phyloP scores from a whole-genome alignment of 2,113 vertebrate species.

The Lepisosteus osseus region DNA sequence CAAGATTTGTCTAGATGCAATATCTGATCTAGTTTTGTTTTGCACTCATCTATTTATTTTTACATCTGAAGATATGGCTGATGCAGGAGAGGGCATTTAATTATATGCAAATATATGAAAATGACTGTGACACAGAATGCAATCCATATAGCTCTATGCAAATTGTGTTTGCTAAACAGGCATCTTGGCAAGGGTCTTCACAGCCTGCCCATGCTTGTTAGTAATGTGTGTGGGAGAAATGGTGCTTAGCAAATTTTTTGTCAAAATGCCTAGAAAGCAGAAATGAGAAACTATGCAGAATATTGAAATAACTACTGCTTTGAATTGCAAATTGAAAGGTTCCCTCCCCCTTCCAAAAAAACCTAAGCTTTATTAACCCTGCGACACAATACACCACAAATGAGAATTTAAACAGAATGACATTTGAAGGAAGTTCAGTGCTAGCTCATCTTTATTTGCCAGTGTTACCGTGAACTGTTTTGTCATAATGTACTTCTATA shows the following conservation, averaged over 20 bases:
- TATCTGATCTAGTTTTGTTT: no score
- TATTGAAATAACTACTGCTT: conserved; percentile 36
- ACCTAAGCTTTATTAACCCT: conserved; percentile 13
- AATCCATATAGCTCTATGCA: conserved; percentile 59
- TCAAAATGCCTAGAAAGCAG: conserved; percentile 49
- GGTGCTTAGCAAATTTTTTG: conserved; percentile 51
- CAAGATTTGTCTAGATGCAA: no score
- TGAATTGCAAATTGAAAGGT: conserved; percentile 51
- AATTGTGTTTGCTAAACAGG: conserved; percentile 66
- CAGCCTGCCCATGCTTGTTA: conserved; percentile 43
- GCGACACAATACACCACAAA: background rate
- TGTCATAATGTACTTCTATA: conserved; percentile 35
- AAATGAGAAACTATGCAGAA: conserved; percentile 33
- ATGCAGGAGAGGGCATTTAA: conserved; percentile 54
- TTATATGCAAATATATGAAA: conserved; percentile 72
- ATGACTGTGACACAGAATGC: conserved; percentile 61
- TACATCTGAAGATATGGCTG: conserved; percentile 53
- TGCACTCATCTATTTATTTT: conserved; percentile 59
- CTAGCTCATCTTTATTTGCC: background rate
- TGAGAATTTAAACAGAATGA: background rate
- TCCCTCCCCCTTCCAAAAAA: conserved; percentile 22
- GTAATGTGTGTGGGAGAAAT: conserved; percentile 44
- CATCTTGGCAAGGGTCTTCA: conserved; percentile 45
- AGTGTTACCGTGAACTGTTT: conserved; percentile 9
- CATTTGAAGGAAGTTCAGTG: conserved; percentile 7